These are phyloP conservation scores for Embiotoca jacksoni DNA, from an alignment of 2,113 vertebrate genomes.

Conservation along the genomic window DNA sequence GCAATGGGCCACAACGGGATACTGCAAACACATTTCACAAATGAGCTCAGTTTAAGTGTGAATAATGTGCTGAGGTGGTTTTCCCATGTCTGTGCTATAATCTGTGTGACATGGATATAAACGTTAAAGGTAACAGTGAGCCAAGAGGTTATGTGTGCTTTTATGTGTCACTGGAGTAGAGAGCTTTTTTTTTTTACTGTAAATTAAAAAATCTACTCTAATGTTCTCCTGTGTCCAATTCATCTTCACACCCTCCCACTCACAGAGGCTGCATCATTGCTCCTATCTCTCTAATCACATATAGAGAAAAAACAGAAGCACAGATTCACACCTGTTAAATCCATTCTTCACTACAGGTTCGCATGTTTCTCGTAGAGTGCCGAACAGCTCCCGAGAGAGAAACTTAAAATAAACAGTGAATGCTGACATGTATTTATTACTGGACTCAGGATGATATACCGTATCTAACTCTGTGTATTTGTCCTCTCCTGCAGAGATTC, in stretches of 20 bases:
- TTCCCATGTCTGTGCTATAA: neutral
- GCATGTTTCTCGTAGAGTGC: constrained; percentile 5
- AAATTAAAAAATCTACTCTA: neutral
- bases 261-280: constrained; percentile 7
- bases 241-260: constrained; percentile 48
- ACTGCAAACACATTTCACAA: constrained; percentile 4
- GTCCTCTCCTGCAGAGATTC: constrained; percentile 88
- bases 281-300: constrained; percentile 22
- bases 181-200: neutral
- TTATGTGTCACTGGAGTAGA: constrained; percentile 8
- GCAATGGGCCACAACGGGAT: constrained; percentile 11
- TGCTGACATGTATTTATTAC: constrained; percentile 9
- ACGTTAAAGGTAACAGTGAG: neutral
- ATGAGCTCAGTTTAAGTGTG: constrained; percentile 10
- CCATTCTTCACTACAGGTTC: constrained; percentile 17
- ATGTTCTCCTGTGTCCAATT: constrained; percentile 21
- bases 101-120: neutral
- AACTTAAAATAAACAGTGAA: neutral
- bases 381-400: constrained; percentile 1
- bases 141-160: neutral
- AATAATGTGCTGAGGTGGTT: neutral
- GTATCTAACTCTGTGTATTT: neutral
- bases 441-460: neutral
- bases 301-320: neutral
- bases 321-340: constrained; percentile 23